These are phyloP conservation scores for Enhydra lutris DNA, from an alignment of 2,113 vertebrate species.

Conservation along the genomic window DNA sequence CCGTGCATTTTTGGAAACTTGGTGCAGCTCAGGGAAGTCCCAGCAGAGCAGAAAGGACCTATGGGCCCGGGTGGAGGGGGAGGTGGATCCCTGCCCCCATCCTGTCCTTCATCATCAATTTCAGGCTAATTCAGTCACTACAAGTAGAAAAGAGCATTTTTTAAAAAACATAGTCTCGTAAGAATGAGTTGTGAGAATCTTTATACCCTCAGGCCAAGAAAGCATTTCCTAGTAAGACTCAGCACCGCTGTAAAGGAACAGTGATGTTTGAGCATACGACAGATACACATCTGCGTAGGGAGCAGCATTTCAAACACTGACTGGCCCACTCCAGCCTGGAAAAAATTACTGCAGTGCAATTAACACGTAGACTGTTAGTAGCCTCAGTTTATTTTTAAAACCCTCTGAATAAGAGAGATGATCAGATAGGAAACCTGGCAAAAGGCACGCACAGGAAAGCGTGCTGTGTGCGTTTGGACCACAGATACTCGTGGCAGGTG, in stretches of 20 bases:
- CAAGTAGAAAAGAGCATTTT: background rate
- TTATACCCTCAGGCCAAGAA: background rate
- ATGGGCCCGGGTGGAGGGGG: accelerated
- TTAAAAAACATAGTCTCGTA: background rate
- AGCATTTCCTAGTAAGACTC: background rate
- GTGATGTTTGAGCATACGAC: accelerated
- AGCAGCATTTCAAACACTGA: background rate
- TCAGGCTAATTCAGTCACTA: background rate
- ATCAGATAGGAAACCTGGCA: background rate
- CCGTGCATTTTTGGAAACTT: no score
- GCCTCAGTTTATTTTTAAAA: background rate
- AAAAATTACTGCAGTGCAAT: accelerated
- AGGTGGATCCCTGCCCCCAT: accelerated
- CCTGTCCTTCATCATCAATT: background rate
- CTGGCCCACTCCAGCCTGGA: no score
- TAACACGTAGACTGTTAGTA: background rate
- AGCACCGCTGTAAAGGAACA: background rate
- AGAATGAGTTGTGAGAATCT: background rate
- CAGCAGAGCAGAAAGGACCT: accelerated
- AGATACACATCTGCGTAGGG: background rate
- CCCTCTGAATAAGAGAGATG: background rate
- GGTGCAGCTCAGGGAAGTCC: background rate
- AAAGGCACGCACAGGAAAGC: accelerated
- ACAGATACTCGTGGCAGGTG: background rate
- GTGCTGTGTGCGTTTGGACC: background rate